These are phyloP conservation scores for Rhinogobio ventralis DNA, from an alignment of 2,797 vertebrate genomes.

Conservation along the genomic window DNA sequence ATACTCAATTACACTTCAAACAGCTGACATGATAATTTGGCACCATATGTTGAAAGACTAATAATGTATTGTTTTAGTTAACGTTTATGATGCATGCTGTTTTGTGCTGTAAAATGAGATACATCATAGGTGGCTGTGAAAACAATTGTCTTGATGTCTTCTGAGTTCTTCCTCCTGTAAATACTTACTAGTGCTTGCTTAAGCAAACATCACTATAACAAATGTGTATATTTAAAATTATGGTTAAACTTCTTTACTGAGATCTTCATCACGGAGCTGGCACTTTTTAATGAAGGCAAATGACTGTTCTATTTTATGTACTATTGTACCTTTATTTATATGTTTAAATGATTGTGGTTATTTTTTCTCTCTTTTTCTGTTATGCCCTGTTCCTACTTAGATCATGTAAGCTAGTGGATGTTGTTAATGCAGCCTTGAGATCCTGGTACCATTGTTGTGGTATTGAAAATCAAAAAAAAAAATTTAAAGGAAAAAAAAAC, in stretches of 20 bases:
- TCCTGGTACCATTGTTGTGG: no score
- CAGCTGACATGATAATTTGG: slow-evolving; percentile 2
- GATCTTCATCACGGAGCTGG: no score
- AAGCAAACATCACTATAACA: background rate
- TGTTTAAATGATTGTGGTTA: no score
- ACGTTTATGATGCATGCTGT: background rate
- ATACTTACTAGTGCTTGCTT: background rate
- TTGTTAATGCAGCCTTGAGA: no score
- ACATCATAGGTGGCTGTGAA: background rate
- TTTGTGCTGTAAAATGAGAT: slow-evolving; percentile 8
- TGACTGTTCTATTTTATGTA: no score
- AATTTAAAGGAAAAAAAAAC: no score
- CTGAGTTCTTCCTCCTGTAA: background rate
- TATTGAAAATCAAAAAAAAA: no score
- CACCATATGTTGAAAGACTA: slow-evolving; percentile 5
- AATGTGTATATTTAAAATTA: background rate
- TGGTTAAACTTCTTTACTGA: background rate
- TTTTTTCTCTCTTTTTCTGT: no score
- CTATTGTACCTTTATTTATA: no score
- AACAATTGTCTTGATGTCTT: background rate
- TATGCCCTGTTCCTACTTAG: no score
- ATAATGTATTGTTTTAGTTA: background rate
- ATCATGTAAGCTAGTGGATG: no score
- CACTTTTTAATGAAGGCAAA: no score
- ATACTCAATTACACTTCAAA: slow-evolving; percentile 18